Conservation (phyloP, 92 coral and sea anemone genomes). For the Zoanthus sansibaricus region DNA sequence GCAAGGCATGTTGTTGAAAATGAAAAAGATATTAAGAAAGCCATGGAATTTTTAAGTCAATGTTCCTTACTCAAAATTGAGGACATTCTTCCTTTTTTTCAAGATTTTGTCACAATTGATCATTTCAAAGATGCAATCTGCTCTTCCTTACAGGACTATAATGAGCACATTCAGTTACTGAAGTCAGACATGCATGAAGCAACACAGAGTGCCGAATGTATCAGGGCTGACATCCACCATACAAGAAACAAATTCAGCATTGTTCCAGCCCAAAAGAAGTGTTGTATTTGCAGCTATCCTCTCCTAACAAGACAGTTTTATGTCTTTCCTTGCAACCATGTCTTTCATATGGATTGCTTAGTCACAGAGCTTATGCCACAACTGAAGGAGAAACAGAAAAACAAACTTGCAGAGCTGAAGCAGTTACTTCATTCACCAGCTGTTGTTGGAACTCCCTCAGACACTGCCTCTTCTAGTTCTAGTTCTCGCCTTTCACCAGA, state of each 20-base stretch:
- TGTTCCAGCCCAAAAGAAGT: conserved; percentile 91
- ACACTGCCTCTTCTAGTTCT: conserved; percentile 12
- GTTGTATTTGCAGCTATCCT: conserved; percentile 89
- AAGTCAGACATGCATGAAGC: conserved; percentile 99
- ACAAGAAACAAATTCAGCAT: conserved; percentile 95
- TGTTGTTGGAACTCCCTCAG: conserved; percentile 1
- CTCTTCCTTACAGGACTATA: conserved; percentile 95
- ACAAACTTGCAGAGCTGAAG: conserved; percentile 68
- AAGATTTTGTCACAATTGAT: conserved; percentile 97
- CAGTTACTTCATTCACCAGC: conserved; percentile 16
- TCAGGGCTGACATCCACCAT: conserved; percentile 90
- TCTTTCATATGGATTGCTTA: conserved; percentile 91
- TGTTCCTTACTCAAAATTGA: conserved; percentile 92
- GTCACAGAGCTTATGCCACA: conserved; percentile 89
- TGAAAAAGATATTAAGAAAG: conserved; percentile 94
- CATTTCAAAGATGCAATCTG: conserved; percentile 99
- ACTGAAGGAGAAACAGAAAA: conserved; percentile 91
- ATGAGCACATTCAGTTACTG: conserved; percentile 91
- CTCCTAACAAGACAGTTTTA: conserved; percentile 93
- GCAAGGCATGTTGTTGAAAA: conserved; percentile 98
- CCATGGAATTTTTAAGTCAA: conserved; percentile 97
- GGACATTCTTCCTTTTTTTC: conserved; percentile 97
- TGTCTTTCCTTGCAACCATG: conserved; percentile 94
- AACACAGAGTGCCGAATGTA: conserved; percentile 94
- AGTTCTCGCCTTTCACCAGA: conserved; percentile 27